A percentile compares a stretch with the other conserved stretches of the same genome.
Conservation (phyloP, 2,113 vertebrate genomes). For the Microtus ochrogaster region DNA sequence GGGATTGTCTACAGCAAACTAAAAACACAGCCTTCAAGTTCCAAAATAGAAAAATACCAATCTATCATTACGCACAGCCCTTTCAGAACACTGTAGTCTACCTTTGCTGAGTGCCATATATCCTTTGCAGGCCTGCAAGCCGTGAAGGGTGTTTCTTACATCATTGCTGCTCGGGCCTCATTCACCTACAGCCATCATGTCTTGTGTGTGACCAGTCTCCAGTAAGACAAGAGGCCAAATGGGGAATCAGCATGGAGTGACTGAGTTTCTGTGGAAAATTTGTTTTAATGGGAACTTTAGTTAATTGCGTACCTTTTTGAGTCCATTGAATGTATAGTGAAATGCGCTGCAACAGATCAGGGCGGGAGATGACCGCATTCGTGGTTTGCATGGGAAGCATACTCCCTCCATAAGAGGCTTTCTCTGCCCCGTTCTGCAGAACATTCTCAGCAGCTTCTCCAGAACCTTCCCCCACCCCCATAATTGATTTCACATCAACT, state of each 20-base stretch:
- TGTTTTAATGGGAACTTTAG: background rate
- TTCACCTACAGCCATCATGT: background rate
- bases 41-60: background rate
- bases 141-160: background rate
- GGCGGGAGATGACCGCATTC: background rate
- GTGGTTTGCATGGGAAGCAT: background rate
- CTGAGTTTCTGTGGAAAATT: background rate
- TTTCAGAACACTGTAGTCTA: background rate
- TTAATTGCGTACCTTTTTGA: background rate
- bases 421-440: background rate
- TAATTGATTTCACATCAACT: rapidly evolving
- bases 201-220: background rate
- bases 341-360: background rate
- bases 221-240: no score
- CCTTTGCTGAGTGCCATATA: background rate
- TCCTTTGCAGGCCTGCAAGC: background rate
- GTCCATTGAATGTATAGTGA: background rate
- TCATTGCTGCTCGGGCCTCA: rapidly evolving
- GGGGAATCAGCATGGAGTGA: background rate
- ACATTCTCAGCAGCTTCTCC: rapidly evolving
- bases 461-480: background rate
- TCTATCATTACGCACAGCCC: background rate
- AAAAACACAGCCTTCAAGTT: background rate
- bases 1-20: background rate
- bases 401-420: no score